phyloP scores from a whole-genome alignment of 2,888 invertebrate species.

The Hipparchia semele region DNA sequence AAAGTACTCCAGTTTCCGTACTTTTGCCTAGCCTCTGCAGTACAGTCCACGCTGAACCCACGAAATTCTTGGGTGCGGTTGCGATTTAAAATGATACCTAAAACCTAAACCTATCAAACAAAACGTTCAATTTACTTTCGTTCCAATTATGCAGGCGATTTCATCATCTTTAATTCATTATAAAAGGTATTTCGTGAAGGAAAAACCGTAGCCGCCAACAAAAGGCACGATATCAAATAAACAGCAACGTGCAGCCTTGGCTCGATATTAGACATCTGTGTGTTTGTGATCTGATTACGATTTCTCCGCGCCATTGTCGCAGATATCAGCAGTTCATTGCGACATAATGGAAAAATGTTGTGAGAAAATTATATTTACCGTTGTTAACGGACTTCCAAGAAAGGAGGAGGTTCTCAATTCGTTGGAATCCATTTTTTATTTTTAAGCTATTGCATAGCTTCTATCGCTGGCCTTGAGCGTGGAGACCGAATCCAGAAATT shows the following conservation, averaged over 20 bases:
- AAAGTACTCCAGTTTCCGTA: too few relatives aligned
- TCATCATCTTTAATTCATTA: constrained; percentile 7
- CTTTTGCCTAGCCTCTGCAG: too few relatives aligned
- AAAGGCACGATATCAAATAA: constrained; percentile 15
- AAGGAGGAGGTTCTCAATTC: too few relatives aligned
- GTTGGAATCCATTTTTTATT: too few relatives aligned
- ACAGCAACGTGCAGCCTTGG: constrained; percentile 23
- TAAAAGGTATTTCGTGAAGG: background rate
- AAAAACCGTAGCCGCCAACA: background rate
- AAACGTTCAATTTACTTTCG: background rate
- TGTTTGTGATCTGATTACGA: constrained; percentile 21
- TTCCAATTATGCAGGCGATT: constrained; percentile 9
- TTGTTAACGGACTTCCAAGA: too few relatives aligned
- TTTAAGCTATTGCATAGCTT: too few relatives aligned
- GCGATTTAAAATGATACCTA: too few relatives aligned
- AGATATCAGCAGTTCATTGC: background rate
- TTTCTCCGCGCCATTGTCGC: constrained; percentile 19
- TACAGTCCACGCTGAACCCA: too few relatives aligned
- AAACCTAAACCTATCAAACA: background rate
- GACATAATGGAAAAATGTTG: background rate
- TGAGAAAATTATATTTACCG: background rate
- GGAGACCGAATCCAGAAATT: too few relatives aligned
- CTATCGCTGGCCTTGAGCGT: too few relatives aligned
- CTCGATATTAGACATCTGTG: constrained; percentile 27
- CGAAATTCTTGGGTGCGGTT: too few relatives aligned